Evolutionary conservation across 2,888 invertebrate species (phyloP).

Genomic region (Phyllotreta cruciferae): DNA sequence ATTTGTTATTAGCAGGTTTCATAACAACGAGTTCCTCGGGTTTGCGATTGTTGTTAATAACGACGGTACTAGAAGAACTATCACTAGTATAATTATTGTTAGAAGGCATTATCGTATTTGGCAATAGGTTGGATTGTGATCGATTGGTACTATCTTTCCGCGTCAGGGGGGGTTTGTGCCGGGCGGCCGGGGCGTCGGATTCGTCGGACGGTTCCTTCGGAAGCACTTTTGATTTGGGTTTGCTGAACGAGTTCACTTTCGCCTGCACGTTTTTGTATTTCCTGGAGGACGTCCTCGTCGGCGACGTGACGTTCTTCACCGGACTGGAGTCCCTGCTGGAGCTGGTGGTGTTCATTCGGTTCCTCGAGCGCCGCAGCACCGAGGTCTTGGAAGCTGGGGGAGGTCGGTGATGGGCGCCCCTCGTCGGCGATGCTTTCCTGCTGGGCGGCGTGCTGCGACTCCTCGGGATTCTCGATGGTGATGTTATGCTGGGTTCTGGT

Average conservation of each 20-base stretch:
- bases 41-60: constrained; percentile 29
- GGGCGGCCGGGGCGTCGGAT: constrained; percentile 42
- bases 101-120: constrained; percentile 35
- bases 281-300: constrained; percentile 51
- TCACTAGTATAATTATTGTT: constrained; percentile 43
- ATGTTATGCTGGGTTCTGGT: constrained; percentile 58
- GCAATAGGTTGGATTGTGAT: constrained; percentile 41
- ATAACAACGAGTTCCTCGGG: constrained; percentile 22
- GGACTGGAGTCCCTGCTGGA: constrained; percentile 55
- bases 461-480: constrained; percentile 55
- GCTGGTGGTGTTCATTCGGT: constrained; percentile 42
- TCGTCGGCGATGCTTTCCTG: constrained; percentile 50
- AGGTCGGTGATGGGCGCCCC: constrained; percentile 35
- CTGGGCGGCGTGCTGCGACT: constrained; percentile 53
- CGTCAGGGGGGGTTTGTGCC: constrained; percentile 33
- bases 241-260: constrained; percentile 57
- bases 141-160: constrained; percentile 48
- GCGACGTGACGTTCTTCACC: constrained; percentile 48
- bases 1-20: constrained; percentile 20
- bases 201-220: constrained; percentile 51
- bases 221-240: constrained; percentile 58
- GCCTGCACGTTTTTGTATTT: constrained; percentile 56
- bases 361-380: constrained; percentile 41
- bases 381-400: constrained; percentile 38
- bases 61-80: constrained; percentile 40